Evolutionary conservation across 2,113 vertebrate genomes (phyloP), one percentile per base, ranked within the genome.

Genomic region (Stigmatopora nigra): DNA sequence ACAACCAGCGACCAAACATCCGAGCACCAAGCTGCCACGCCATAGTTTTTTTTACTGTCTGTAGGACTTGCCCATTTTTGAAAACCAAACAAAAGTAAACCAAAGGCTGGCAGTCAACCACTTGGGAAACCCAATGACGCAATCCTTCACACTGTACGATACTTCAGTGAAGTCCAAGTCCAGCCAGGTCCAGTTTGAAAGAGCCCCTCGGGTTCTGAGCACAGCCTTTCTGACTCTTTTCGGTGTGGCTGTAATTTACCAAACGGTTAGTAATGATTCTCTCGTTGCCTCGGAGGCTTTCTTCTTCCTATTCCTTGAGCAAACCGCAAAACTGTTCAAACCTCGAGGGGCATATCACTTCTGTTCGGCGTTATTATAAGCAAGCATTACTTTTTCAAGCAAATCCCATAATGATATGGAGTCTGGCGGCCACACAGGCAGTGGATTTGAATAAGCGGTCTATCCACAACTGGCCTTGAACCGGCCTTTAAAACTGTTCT

Each of bases 301-400:
- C 53, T 31, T 31, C 53, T 56, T 73, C 68, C 61, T 44, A 61
- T 22, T 22, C 45, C 61, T 56, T 71, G 59, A 63, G 63, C 71
- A 81, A 79, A 64, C 60, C 65, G 73, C 68, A 61, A 61, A 12
- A 45, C 12, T 11, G n/a, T 45, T 61, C 7, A 66, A 75, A 67
- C 49, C 74, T 64, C 75, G 74, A 57, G 68, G 74, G 77, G 70
- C 70, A 58, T 53, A 67, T 86, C 70, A 67, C 64, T 70, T 72
- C 78, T 81, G 77, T 74, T 63, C 64, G 65, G 81, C 75, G 41
- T 16, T 78, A 67, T 70, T 82, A 80, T n/a, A 72, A 81, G 79
- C 78, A 85, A 82, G 83, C 79, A 65, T 82, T 73, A 72, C 76
- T 78, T 80, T 76, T 79, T 75, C 74, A 79, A 82, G 78, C 81